Evolutionary conservation across 2,888 invertebrate genomes (phyloP).

Genomic region (Polyploca ridens): DNA sequence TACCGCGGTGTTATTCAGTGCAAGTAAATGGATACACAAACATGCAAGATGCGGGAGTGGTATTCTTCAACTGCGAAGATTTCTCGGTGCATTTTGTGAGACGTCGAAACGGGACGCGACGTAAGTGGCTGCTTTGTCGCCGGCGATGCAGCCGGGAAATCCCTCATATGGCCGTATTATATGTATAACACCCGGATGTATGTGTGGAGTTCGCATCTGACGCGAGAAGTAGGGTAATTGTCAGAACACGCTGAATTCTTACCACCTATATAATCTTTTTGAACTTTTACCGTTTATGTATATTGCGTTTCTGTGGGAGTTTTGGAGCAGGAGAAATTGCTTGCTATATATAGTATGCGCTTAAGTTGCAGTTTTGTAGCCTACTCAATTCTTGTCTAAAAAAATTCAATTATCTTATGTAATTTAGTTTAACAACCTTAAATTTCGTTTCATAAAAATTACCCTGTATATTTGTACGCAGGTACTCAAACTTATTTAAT

Average conservation of each 20-base stretch:
- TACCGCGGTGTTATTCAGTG: constrained; percentile 53
- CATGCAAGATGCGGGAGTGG: constrained; percentile 49
- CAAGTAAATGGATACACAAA: constrained; percentile 72
- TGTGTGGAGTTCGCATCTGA: constrained; percentile 1
- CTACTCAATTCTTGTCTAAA: no score
- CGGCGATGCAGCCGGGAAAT: constrained; percentile 49
- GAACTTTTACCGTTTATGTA: neutral
- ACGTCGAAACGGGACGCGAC: constrained; percentile 55
- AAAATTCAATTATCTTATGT: no score
- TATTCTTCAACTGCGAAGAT: constrained; percentile 49
- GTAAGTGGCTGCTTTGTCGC: constrained; percentile 69
- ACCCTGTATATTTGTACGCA: neutral
- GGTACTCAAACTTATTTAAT: neutral
- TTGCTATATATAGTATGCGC: no score
- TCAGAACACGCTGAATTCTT: neutral
- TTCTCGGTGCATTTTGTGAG: constrained; percentile 63
- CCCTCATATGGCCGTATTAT: constrained; percentile 56
- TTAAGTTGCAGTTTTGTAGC: no score
- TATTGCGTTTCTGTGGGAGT: neutral
- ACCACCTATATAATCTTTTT: neutral
- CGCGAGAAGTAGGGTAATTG: constrained; percentile 11
- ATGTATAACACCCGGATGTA: neutral
- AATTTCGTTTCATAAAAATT: neutral
- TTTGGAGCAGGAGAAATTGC: no score
- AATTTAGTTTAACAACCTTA: no score